These are phyloP conservation scores for Enteromius treurensis DNA, from an alignment of 2,797 vertebrate species.

Conservation along the genomic window DNA sequence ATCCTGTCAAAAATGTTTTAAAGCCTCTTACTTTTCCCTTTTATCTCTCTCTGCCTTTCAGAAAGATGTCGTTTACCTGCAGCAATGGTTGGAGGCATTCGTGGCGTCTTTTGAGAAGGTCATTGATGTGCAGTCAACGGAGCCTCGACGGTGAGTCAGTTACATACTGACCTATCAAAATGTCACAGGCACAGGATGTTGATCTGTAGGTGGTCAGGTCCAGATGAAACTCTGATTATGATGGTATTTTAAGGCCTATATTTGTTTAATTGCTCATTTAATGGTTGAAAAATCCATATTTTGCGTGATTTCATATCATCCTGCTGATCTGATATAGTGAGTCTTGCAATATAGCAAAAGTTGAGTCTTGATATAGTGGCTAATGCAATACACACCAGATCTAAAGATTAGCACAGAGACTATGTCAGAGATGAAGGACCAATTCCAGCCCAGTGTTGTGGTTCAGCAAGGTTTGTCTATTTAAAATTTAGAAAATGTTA, in stretches of 20 bases:
- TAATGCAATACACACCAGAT: background rate
- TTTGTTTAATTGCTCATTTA: background rate
- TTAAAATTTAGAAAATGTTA: background rate
- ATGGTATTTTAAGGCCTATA: background rate
- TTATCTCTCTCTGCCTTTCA: conserved; percentile 65
- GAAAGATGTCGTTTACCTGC: conserved; percentile 92
- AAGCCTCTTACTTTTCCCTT: background rate
- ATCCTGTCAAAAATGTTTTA: background rate
- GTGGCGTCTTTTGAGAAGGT: conserved; percentile 88
- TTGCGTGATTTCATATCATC: background rate
- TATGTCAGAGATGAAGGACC: background rate
- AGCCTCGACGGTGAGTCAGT: conserved; percentile 84
- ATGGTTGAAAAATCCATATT: background rate
- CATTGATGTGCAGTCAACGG: conserved; percentile 86
- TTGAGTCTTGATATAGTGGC: background rate
- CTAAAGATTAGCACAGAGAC: background rate
- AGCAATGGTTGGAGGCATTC: conserved; percentile 93
- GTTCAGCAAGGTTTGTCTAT: background rate
- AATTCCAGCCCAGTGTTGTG: background rate
- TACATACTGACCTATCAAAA: conserved; percentile 52
- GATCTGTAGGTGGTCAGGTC: conserved; percentile 21
- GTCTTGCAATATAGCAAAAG: background rate
- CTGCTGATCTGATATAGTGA: background rate
- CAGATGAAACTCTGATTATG: conserved; percentile 11
- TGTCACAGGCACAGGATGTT: conserved; percentile 62